phyloP scores from a whole-genome alignment of 2,113 vertebrate genomes.

The Rhagologus leucostigma region DNA sequence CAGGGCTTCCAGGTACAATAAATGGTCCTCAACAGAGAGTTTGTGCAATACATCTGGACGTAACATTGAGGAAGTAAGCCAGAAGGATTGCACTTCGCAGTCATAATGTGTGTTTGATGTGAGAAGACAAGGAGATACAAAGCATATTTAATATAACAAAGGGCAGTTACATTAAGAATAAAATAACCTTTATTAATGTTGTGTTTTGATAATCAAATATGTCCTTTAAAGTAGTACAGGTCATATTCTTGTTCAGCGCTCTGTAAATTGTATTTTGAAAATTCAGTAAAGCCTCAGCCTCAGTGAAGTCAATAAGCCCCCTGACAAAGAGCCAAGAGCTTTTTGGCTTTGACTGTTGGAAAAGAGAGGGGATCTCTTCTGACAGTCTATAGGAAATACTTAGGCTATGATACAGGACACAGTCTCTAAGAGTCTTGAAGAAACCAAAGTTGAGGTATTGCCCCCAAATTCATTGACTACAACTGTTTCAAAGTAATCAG shows the following conservation, averaged over 20 bases:
- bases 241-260: background rate
- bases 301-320: background rate
- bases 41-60: background rate
- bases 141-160: background rate
- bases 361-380: background rate
- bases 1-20: slow-evolving; percentile 3
- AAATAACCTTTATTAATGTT: background rate
- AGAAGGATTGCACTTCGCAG: background rate
- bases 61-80: background rate
- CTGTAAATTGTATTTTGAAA: background rate
- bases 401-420: background rate
- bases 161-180: background rate
- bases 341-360: background rate
- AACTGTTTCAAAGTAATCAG: background rate
- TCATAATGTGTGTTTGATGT: background rate
- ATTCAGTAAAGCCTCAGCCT: background rate
- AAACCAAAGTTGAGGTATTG: background rate
- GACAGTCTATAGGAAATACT: background rate
- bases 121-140: background rate
- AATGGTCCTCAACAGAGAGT: background rate
- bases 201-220: background rate
- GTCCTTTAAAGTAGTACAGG: background rate
- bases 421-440: background rate
- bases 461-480: background rate
- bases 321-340: background rate